A percentile compares a stretch with the other conserved stretches of the same genome.
These are phyloP conservation scores for Anabas testudineus DNA, from an alignment of 2,797 vertebrate genomes.

Conservation along the genomic window DNA sequence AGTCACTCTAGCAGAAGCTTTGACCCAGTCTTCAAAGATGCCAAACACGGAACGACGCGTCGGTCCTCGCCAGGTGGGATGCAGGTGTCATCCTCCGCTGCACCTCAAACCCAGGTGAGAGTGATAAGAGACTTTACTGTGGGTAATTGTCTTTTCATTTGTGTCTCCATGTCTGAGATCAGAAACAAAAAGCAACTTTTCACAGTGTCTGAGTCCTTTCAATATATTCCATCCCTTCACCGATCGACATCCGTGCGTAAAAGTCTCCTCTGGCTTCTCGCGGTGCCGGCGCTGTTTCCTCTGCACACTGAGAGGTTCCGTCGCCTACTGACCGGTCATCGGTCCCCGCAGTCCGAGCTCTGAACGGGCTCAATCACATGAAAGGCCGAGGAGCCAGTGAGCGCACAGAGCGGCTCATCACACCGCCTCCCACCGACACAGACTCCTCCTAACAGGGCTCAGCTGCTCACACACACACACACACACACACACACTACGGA, in stretches of 20 bases:
- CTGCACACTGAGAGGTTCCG: constrained; percentile 17
- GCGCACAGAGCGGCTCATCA: constrained; percentile 35
- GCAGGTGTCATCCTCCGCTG: constrained; percentile 60
- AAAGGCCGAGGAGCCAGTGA: constrained; percentile 47
- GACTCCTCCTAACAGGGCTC: constrained; percentile 58
- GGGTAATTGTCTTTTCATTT: background rate
- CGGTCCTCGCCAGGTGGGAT: constrained; percentile 27
- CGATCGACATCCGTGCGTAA: constrained; percentile 17
- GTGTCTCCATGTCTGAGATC: constrained; percentile 44
- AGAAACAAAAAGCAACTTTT: constrained; percentile 42
- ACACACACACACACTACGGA: background rate
- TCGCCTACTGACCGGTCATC: constrained; percentile 33
- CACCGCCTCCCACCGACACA: constrained; percentile 34
- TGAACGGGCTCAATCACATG: constrained; percentile 7
- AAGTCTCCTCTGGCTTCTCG: constrained; percentile 11
- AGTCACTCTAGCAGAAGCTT: constrained; percentile 27
- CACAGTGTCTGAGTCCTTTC: constrained; percentile 48
- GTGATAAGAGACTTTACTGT: background rate
- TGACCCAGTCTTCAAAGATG: constrained; percentile 27
- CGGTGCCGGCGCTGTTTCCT: background rate
- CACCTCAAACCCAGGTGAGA: constrained; percentile 31
- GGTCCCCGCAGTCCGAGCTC: constrained; percentile 36
- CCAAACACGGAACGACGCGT: constrained; percentile 19
- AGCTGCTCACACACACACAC: constrained; percentile 14
- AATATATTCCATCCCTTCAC: constrained; percentile 49